Base-by-base conservation (phyloP, 1,140 invertebrate genomes). In the Kradibia gibbosae region DNA sequence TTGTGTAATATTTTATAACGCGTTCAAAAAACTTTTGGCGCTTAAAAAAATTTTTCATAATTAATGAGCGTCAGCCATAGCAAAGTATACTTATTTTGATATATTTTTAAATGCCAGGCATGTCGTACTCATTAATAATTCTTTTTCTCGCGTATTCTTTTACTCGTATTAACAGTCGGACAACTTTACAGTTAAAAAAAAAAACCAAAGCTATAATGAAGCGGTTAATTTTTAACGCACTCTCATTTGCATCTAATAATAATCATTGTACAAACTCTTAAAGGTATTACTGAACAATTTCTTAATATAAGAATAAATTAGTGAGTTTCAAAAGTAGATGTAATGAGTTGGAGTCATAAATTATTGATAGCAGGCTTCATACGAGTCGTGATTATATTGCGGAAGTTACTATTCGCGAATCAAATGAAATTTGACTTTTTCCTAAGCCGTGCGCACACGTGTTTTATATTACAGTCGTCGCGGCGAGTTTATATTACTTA, bases 351-450 rank as follows among this genome's bases (percentile, higher is more conserved):
- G 34, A 15, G 28, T 65, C 3, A 31, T 48, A 77, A 45, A 60
- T 77, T 77, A 60, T 65, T 15, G 74, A 34, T 45, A 15, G 57
- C 34, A 34, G 48, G 50, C 31, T 20, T n/a, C 22, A 50, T 20
- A 15, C 48, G 48, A 7, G 31, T 74, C 31, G 25, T 31, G 50
- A 74, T 74, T 34, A 22, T 17, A 74, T 74, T 57, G 31, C 72
- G 50, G 50, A 57, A 74, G 25, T 53, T 22, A 28, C 0, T 42
- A 48, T 57, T n/a, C 11, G 39, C 36, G n/a, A 77, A 77, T 60
- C 55, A 28, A 76, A 76, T 76, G 39, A 62, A 76, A 31, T 62
- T 45, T 20, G n/a, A 15, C 39, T 20, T 62, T n/a, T 76, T 28
- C 15, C 36, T 7, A 10, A 20, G 8, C 15, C 73, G 31, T 53